Conservation (phyloP, 2,113 vertebrate species). For the Columba livia region DNA sequence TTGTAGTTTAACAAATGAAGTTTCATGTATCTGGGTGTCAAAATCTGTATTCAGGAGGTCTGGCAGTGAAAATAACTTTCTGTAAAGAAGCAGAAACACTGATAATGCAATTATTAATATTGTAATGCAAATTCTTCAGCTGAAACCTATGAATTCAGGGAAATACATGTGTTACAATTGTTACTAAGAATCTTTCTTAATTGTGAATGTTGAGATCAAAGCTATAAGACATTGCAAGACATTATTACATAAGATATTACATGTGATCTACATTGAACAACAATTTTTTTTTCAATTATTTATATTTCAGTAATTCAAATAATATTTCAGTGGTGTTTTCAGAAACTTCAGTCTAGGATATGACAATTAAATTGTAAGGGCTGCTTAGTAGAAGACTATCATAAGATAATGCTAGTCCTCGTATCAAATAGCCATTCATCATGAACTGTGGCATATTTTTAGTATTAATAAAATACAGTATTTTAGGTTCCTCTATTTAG, state of each 20-base stretch:
- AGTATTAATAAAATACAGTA: not conserved
- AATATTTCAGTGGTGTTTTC: not conserved
- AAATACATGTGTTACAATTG: not conserved
- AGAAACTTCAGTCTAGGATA: not conserved
- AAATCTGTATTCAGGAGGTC: not conserved
- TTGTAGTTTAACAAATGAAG: not conserved
- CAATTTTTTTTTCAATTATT: not conserved
- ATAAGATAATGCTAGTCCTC: not conserved
- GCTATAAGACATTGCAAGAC: not conserved
- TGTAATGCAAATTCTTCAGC: not conserved
- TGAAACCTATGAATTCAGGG: not conserved
- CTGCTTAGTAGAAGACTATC: not conserved
- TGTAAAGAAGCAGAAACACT: not conserved
- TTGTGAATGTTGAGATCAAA: not conserved
- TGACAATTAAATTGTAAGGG: not conserved
- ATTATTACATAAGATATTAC: not conserved
- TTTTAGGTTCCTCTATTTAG: not conserved
- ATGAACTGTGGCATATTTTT: not conserved
- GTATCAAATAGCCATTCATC: not conserved
- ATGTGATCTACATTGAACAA: not conserved
- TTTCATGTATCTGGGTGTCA: not conserved
- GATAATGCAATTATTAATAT: not conserved
- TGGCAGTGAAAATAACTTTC: not conserved
- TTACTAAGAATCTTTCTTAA: not conserved
- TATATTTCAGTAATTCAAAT: not conserved